phyloP scores from a whole-genome alignment of 1,140 invertebrate genomes.

The Carposina sasakii region DNA sequence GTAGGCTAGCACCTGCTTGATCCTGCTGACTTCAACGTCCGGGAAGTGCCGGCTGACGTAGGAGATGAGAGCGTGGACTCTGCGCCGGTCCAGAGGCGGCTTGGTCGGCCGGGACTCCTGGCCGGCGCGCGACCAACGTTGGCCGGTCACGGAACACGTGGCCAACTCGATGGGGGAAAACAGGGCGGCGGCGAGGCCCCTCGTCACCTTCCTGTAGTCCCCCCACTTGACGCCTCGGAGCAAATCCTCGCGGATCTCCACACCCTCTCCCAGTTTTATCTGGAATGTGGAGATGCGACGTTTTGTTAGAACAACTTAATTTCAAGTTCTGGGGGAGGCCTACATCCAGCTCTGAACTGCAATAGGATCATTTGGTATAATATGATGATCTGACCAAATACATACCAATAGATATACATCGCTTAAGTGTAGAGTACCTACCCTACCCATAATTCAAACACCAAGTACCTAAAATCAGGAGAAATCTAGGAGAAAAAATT shows the following conservation, averaged over 20 bases:
- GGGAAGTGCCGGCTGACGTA: conserved; percentile 83
- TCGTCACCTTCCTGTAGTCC: conserved; percentile 81
- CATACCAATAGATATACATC: too few species aligned
- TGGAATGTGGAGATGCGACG: too few species aligned
- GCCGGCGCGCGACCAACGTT: conserved; percentile 81
- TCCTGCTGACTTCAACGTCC: conserved; percentile 80
- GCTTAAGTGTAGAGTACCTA: too few species aligned
- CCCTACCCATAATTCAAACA: too few species aligned
- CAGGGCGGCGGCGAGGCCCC: conserved; percentile 80
- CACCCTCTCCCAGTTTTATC: conserved; percentile 82
- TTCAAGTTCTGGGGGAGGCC: too few species aligned
- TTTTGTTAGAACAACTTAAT: too few species aligned
- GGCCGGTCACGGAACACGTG: conserved; percentile 82
- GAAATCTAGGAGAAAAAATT: too few species aligned
- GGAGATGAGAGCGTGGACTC: conserved; percentile 83
- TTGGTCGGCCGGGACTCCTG: conserved; percentile 80
- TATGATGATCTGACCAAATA: too few species aligned
- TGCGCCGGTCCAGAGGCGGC: conserved; percentile 79
- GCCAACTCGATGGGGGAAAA: conserved; percentile 82
- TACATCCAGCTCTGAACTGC: too few species aligned
- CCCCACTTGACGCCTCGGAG: conserved; percentile 81
- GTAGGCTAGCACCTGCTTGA: conserved; percentile 83
- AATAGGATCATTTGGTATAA: too few species aligned
- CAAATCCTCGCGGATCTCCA: conserved; percentile 80
- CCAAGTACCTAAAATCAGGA: too few species aligned